Conservation (phyloP, 2,888 invertebrate genomes). For the Apotomis capreana region DNA sequence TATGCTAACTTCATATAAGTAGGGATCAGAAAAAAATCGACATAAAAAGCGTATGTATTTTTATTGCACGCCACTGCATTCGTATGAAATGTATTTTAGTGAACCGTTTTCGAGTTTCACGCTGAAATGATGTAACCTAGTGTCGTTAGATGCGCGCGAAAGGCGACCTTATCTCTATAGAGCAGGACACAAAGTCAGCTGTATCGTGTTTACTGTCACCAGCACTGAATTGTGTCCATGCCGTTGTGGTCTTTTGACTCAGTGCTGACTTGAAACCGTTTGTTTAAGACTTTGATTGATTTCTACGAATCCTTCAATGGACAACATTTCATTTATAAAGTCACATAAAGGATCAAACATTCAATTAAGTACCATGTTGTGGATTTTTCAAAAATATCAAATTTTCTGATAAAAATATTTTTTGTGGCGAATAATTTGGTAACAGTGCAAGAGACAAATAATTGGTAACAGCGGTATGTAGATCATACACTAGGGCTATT, state of each 20-base stretch:
- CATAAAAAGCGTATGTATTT: neutral
- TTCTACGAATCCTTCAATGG: neutral
- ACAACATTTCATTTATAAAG: neutral
- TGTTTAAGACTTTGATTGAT: conserved; percentile 13
- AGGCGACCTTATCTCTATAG: neutral
- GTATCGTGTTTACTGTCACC: conserved; percentile 16
- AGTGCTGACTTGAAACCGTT: conserved; percentile 28
- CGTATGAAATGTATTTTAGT: conserved; percentile 44
- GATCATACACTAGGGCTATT: too few relatives aligned
- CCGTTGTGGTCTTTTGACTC: conserved; percentile 39
- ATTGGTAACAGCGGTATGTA: too few relatives aligned
- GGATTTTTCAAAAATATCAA: too few relatives aligned
- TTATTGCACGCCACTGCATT: conserved; percentile 37
- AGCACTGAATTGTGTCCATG: conserved; percentile 30
- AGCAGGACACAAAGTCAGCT: conserved; percentile 1
- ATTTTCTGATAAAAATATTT: too few relatives aligned
- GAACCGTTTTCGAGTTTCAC: conserved; percentile 41
- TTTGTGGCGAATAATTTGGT: too few relatives aligned
- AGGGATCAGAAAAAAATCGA: neutral
- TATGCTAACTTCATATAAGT: too few relatives aligned
- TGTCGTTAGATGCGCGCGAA: conserved; percentile 10
- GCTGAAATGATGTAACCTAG: conserved; percentile 44
- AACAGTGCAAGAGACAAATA: too few relatives aligned
- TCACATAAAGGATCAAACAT: too few relatives aligned
- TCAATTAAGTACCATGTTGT: too few relatives aligned